Percentiles rank a stretch among this genome's conserved stretches.
Conservation (phyloP, 2,888 invertebrate species). For the Cephus sareptanus region DNA sequence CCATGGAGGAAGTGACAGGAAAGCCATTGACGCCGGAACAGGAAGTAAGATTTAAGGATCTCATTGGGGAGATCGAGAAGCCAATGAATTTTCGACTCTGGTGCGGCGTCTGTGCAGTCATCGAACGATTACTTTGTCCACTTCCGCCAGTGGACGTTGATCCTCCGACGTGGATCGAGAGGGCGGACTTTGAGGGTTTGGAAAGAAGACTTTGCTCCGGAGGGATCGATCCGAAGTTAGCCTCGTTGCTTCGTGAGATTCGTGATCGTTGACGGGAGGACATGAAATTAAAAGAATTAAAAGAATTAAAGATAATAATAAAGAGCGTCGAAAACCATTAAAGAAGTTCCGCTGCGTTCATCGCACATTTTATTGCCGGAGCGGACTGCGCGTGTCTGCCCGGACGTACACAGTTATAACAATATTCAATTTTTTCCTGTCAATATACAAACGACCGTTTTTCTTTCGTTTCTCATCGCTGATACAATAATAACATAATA, state of each 20-base stretch:
- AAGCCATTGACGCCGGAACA: conserved; percentile 70
- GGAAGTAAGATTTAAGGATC: conserved; percentile 63
- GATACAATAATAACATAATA: conserved; percentile 53
- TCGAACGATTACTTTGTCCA: conserved; percentile 77
- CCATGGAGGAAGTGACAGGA: conserved; percentile 73
- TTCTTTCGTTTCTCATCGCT: conserved; percentile 35
- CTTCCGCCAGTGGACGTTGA: conserved; percentile 72
- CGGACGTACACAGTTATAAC: conserved; percentile 58
- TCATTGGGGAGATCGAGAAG: conserved; percentile 67
- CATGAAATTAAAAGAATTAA: neutral
- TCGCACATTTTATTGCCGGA: conserved; percentile 50
- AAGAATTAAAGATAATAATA: no score
- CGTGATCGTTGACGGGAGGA: conserved; percentile 16
- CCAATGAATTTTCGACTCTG: conserved; percentile 78
- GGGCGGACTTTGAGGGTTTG: conserved; percentile 53
- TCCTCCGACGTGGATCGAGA: conserved; percentile 68
- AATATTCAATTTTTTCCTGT: conserved; percentile 52
- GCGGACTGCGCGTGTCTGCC: conserved; percentile 43
- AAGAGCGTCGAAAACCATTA: no score
- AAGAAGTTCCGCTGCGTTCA: neutral
- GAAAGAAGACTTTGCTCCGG: conserved; percentile 45
- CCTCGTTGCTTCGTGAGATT: conserved; percentile 48
- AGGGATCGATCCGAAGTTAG: conserved; percentile 35
- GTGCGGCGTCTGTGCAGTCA: conserved; percentile 83
- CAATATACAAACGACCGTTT: conserved; percentile 59